Evolutionary conservation across 2,888 invertebrate species (phyloP).

Genomic region (Lypha dubia): DNA sequence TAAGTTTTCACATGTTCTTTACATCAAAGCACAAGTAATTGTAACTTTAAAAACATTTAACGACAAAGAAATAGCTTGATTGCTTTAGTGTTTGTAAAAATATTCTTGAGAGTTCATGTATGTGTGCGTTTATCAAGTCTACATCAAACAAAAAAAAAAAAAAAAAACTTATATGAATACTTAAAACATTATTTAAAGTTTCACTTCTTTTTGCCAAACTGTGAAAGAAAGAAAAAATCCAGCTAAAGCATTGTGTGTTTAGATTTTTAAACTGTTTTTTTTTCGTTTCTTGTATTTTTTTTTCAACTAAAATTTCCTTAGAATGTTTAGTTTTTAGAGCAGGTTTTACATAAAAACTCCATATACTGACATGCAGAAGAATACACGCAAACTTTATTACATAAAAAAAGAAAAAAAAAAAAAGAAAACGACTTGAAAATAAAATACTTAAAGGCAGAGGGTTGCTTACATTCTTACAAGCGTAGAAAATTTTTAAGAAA

Average conservation of each 20-base stretch:
- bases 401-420: background rate
- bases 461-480: background rate
- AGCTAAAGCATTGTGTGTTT: background rate
- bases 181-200: constrained; percentile 28
- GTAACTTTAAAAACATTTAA: constrained; percentile 34
- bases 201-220: background rate
- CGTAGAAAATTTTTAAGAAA: constrained; percentile 13
- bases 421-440: background rate
- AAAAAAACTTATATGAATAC: constrained; percentile 23
- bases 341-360: constrained; percentile 8
- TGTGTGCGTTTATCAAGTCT: constrained; percentile 16
- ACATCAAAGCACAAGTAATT: constrained; percentile 30
- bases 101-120: background rate
- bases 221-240: too few species aligned
- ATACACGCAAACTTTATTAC: constrained; percentile 57
- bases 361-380: constrained; percentile 24
- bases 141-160: constrained; percentile 8
- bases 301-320: background rate
- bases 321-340: background rate
- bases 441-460: constrained; percentile 12
- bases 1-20: constrained; percentile 4
- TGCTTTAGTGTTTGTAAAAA: background rate
- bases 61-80: background rate
- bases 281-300: background rate
- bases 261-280: background rate